phyloP scores from a whole-genome alignment of 2,113 vertebrate species.

The Tricholaema leucomelas region DNA sequence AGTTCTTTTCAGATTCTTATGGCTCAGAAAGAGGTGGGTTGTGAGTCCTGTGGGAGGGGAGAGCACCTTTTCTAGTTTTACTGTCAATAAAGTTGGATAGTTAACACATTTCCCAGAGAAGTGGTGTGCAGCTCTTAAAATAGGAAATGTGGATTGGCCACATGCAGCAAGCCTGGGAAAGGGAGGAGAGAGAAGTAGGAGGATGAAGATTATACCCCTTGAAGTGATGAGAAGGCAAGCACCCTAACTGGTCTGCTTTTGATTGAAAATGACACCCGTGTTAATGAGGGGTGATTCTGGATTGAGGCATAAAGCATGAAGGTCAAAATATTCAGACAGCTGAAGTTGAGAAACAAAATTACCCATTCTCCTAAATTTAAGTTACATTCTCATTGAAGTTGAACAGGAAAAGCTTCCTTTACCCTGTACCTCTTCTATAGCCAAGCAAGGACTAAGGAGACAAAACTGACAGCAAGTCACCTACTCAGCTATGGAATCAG shows the following conservation, averaged over 20 bases:
- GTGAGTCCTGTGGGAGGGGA: constrained; percentile 1
- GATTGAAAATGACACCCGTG: neutral
- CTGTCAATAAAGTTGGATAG: neutral
- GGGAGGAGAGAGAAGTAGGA: neutral
- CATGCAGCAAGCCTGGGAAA: neutral
- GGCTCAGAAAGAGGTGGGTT: constrained; percentile 29
- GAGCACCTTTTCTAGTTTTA: constrained; percentile 15
- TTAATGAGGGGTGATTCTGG: neutral
- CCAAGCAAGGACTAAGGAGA: neutral
- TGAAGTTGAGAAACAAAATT: neutral
- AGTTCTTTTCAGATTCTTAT: constrained; percentile 12
- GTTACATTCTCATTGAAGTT: neutral
- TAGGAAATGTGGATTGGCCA: neutral
- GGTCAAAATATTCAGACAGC: neutral
- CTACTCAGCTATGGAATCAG: neutral
- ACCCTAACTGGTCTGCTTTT: neutral
- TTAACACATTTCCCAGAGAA: neutral
- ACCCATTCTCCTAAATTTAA: neutral
- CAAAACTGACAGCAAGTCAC: neutral
- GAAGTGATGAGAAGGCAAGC: constrained; percentile 2
- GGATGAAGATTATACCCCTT: neutral
- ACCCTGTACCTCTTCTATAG: neutral
- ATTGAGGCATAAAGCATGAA: neutral
- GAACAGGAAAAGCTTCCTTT: neutral
- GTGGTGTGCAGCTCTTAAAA: neutral